Conservation (phyloP, 2,113 vertebrate species). For the Orycteropus afer region DNA sequence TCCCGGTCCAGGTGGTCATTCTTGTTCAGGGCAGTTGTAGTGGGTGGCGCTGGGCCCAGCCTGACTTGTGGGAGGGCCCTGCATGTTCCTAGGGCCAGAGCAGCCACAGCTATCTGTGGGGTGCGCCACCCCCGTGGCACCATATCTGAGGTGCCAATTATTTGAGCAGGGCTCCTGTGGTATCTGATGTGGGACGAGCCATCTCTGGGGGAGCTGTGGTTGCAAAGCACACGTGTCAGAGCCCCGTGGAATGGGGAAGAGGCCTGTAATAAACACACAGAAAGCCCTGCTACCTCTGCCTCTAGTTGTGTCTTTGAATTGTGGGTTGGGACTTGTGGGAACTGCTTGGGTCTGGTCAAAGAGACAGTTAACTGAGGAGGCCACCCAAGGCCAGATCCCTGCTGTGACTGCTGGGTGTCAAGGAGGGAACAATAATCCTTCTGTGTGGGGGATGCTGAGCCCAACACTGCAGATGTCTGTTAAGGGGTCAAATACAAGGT, state of each 20-base stretch:
- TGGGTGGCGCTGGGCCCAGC: not conserved
- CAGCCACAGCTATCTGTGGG: not conserved
- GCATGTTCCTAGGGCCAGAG: not conserved
- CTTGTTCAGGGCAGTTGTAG: conserved; percentile 39
- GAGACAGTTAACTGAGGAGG: not conserved
- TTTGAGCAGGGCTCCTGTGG: no score
- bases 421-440: not conserved
- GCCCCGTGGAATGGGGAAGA: not conserved
- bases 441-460: accelerated
- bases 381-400: not conserved
- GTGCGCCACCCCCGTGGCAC: not conserved
- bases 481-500: not conserved
- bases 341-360: not conserved
- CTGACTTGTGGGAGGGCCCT: not conserved
- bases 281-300: not conserved
- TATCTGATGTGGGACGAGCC: not conserved
- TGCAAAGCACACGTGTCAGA: not conserved
- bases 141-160: accelerated
- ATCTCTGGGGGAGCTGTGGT: not conserved
- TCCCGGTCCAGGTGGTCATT: no score
- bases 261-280: not conserved
- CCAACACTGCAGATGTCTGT: not conserved
- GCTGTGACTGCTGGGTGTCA: not conserved
- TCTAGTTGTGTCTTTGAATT: not conserved
- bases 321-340: not conserved